phyloP scores from a whole-genome alignment of 2,113 vertebrate species.

The Pholis gunnellus region DNA sequence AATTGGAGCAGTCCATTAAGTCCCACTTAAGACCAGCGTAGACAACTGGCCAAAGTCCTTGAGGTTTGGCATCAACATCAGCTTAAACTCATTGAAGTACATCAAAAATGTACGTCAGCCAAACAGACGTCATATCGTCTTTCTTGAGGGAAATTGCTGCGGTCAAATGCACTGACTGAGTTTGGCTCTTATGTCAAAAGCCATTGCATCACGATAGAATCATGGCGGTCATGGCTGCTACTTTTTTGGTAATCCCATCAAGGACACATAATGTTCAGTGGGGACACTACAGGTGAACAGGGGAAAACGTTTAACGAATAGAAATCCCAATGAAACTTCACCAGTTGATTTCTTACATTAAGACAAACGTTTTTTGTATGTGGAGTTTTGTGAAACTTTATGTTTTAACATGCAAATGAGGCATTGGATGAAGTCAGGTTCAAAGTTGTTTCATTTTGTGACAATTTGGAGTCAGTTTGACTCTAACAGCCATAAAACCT shows the following conservation, averaged over 20 bases:
- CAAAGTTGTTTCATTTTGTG: background rate
- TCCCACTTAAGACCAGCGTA: slow-evolving; percentile 52
- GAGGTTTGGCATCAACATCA: slow-evolving; percentile 53
- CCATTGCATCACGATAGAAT: slow-evolving; percentile 11
- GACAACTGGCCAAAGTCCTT: slow-evolving; percentile 39
- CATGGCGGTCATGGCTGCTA: background rate
- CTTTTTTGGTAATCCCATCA: slow-evolving; percentile 9
- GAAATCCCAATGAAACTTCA: background rate
- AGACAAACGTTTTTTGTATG: background rate
- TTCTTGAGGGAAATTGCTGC: slow-evolving; percentile 33
- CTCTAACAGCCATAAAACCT: too few species aligned
- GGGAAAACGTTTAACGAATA: background rate
- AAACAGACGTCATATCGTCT: slow-evolving; percentile 39
- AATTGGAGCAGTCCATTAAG: slow-evolving; percentile 41
- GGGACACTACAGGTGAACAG: background rate
- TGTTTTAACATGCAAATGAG: background rate
- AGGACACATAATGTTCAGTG: background rate
- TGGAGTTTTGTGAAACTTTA: background rate
- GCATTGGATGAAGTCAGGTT: background rate
- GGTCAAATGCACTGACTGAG: slow-evolving; percentile 13
- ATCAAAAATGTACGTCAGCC: slow-evolving; percentile 49
- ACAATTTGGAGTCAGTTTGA: background rate
- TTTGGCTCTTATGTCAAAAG: slow-evolving; percentile 8
- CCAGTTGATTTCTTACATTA: background rate
- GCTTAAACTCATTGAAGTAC: slow-evolving; percentile 40